Evolutionary conservation across 2,888 invertebrate genomes (phyloP).

Genomic region (Chrysolina oricalcia): DNA sequence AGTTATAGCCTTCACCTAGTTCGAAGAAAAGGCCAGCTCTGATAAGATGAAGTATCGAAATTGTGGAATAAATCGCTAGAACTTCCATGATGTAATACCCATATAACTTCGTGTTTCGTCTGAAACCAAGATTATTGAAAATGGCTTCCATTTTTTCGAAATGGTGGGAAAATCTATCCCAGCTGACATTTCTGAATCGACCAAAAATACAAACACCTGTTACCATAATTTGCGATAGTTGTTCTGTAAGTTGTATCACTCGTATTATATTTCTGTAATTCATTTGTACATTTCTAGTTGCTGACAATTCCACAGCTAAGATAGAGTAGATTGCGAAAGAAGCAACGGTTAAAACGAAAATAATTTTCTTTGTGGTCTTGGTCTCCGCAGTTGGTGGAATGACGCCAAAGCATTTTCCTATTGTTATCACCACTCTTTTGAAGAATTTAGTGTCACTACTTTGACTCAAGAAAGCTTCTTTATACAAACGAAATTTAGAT

Average conservation of each 20-base stretch:
- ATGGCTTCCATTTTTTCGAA: slow-evolving; percentile 5
- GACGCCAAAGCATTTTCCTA: slow-evolving; percentile 1
- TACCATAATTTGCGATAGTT: background rate
- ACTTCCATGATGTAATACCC: background rate
- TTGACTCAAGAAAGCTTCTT: background rate
- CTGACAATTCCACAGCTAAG: background rate
- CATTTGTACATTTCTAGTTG: background rate
- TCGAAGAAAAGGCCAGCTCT: background rate
- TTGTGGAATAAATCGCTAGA: background rate
- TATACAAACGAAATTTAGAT: slow-evolving; percentile 10
- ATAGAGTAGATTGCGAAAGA: background rate
- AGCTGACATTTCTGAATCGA: background rate
- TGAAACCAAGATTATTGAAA: background rate
- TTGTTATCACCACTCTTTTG: background rate
- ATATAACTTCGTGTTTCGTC: background rate
- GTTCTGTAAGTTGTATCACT: background rate
- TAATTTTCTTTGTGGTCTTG: background rate
- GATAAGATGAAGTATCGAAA: background rate
- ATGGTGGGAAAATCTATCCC: background rate
- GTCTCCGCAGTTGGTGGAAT: background rate
- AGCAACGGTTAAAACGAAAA: background rate
- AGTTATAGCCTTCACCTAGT: background rate
- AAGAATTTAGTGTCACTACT: slow-evolving; percentile 11
- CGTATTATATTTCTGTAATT: background rate
- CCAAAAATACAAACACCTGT: background rate